Base-by-base conservation (phyloP, 2,888 invertebrate species). In the Pogonocherus hispidulus region DNA sequence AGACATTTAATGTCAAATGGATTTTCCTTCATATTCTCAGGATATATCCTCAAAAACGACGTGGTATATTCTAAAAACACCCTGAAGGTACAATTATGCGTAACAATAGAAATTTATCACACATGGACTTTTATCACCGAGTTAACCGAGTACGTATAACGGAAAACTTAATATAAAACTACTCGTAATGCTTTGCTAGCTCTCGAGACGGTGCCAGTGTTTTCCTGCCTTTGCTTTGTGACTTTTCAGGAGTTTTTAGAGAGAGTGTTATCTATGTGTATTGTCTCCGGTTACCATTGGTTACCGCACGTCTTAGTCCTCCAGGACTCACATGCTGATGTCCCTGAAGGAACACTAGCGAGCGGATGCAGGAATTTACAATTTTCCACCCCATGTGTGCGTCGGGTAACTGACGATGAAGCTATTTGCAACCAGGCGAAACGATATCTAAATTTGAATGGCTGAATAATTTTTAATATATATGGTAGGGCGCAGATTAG, bases 281-380 rank as follows among this genome's bases (percentile, higher is more conserved):
- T 72, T 60, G 67, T 67, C 66, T 63, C 57, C 63, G 63, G 70
- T 72, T 66, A 67, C 72, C 66, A 70, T 64, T 70, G 66, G 72
- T 64, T 63, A 70, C 72, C 63, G 60, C 72, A 72, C 70, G 72
- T 72, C 47, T 49, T 66, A 56, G 63, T 70, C 70, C 67, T 70
- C 44, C 51, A 70, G 72, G 70, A 70, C 70, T 41, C 64, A 54
- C 70, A 55, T 62, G 60, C 32, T 51, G 49, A 57, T 49, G 67
- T 66, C 68, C 76, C 75, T 71, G 57, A 69, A 73, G 75, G 75
- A 74, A 71, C 69, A 66, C 70, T 67, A 57, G 64, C 73, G 68
- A 62, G 69, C 51, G 70, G 69, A 68, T 73, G 70, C 69, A 70
- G 73, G 73, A 76, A 75, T 76, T 75, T 75, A 76, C 73, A 76